These are phyloP conservation scores for Hippopotamyrus pictus DNA, from an alignment of 2,797 vertebrate genomes.

Conservation along the genomic window DNA sequence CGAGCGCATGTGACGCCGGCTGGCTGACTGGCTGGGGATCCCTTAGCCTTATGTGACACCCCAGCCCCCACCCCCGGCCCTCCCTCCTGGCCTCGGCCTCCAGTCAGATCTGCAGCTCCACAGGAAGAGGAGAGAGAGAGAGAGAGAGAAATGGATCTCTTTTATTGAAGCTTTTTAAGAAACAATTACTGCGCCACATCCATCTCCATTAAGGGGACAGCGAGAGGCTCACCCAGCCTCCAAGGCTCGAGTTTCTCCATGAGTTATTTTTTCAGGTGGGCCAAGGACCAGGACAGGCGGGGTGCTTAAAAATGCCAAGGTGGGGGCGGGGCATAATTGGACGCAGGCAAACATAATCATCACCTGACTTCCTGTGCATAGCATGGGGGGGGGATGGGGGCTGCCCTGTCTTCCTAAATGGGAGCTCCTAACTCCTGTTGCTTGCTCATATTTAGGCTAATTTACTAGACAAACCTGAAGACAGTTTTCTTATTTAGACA, in stretches of 20 bases:
- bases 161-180: conserved; percentile 40
- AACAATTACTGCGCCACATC: conserved; percentile 59
- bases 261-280: conserved; percentile 62
- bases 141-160: conserved; percentile 48
- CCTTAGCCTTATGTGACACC: background rate
- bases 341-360: conserved; percentile 39
- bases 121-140: conserved; percentile 27
- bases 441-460: background rate
- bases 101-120: conserved; percentile 35
- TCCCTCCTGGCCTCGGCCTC: conserved; percentile 36
- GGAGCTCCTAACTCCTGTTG: background rate
- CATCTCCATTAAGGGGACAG: conserved; percentile 67
- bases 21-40: background rate
- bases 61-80: conserved; percentile 4
- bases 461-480: background rate
- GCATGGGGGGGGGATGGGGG: conserved; percentile 30
- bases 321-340: conserved; percentile 46
- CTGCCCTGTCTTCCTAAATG: background rate
- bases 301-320: conserved; percentile 25
- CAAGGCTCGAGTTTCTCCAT: conserved; percentile 55
- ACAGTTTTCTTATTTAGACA: background rate
- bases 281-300: conserved; percentile 29
- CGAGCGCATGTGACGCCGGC: background rate
- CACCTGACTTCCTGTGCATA: conserved; percentile 43
- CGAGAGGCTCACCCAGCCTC: conserved; percentile 40